Base-by-base conservation (phyloP, 2,888 invertebrate genomes). In the Callinectes sapidus region DNA sequence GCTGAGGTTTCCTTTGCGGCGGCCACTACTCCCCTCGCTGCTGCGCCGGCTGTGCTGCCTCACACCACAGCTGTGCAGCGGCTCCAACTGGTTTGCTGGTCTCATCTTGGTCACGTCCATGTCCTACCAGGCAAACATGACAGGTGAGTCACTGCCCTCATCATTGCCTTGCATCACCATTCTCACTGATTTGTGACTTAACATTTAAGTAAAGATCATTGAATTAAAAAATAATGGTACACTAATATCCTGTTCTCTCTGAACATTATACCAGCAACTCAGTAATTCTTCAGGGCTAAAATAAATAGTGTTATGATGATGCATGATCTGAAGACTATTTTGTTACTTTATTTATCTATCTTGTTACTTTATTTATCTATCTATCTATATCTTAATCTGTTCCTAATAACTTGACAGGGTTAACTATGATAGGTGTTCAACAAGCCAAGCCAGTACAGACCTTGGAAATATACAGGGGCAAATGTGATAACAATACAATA, bases 81-180 rank as follows among this genome's bases (percentile, higher is more conserved):
- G 18, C 35, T 71, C 35, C 18, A 90, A 66, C 18, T 87, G 71
- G n/a, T 54, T 32, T 13, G 42, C 91, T 32, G 48, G 89, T 77
- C 35, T 90, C 71, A 93, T 91, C 66, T 87, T 91, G 71, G 87
- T 85, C n/a, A 90, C 93, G 55, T 91, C 91, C 93, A 91, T 91
- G 23, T 93, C 93, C 93, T 93, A 87, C 6, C 77, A 42, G 14
- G 71, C 28, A 8, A 23, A 71, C 71, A 71, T 6, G 1, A 71
- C n/a, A n/a, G 61, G 61, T 61, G 61, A 5, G 61, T 6, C 61
- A 61, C 61, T 2, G 5, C 18, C 18, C 61, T 18, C 23, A 6
- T 10, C 71, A 71, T 8, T 8, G 10, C 0, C 71, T 71, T 71
- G n/a, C 28, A 71, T 23, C 71, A 71, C 71, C 28, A n/a, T 28